Base-by-base conservation (phyloP, 2,113 vertebrate species). In the Erpornis zantholeuca region DNA sequence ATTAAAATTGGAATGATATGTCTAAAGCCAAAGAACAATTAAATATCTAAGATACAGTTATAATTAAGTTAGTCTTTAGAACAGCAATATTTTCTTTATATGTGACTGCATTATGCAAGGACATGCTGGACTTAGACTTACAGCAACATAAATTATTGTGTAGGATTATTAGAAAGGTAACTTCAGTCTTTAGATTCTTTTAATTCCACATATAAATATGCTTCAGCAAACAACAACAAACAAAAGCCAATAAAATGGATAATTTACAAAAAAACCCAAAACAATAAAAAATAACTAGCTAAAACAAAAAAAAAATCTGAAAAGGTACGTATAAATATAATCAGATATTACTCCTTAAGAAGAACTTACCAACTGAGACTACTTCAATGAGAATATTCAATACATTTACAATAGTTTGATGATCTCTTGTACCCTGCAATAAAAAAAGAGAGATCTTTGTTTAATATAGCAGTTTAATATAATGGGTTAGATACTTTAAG, bases 341-440 rank as follows among this genome's bases (percentile, higher is more conserved):
- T 38, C 2, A 66, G 3, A 52, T 36, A 65, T 49, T 23, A 19
- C 3, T 85, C 25, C 54, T 94, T 84, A 54, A 82, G 86, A 71
- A 73, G 94, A 94, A 98, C 99, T 98, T 97, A 99, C 99, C 99
- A 85, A 97, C 97, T 72, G 98, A 99, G 71, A 99, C 97, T 93
- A 99, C 96, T 94, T 99, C 99, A 96, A 98, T 98, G 86, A 99
- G 98, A 97, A 99, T 99, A 95, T 96, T 98, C 87, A 99, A 95
- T 93, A 99, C 98, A 98, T 99, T 99, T 94, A 99, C 82, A 88
- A 97, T 98, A 75, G 99, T 99, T 90, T 99, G 99, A 94, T 97
- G 97, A 97, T 99, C 99, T 96, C 96, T 98, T n/a, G 98, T 98
- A 95, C 97, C 99, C 99, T 99, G 98, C 95, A 98, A 98, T 47